Evolutionary conservation across 2,113 vertebrate species (phyloP).

Genomic region (Vidua chalybeata): DNA sequence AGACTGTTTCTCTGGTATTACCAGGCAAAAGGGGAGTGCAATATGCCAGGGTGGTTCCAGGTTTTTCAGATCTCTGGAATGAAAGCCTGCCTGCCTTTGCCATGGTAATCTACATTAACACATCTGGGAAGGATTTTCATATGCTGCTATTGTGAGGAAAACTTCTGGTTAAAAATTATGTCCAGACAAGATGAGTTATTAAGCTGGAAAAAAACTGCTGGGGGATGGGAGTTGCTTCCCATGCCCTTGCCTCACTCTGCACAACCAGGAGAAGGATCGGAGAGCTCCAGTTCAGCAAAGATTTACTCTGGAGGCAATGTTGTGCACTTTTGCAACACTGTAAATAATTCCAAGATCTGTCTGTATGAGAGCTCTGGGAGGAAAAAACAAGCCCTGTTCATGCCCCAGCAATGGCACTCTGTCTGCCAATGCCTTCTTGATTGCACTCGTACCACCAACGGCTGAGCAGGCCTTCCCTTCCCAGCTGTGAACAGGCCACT

Average conservation of each 20-base stretch:
- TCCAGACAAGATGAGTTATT: neutral
- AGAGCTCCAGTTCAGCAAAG: neutral
- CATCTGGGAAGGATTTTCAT: neutral
- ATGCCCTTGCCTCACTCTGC: neutral
- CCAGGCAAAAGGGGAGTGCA: neutral
- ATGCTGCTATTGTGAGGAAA: neutral
- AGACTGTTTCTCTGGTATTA: neutral
- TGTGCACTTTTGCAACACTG: neutral
- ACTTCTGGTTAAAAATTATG: neutral
- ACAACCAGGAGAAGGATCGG: neutral
- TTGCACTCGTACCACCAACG: accelerated
- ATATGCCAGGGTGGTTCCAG: neutral
- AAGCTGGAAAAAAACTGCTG: neutral
- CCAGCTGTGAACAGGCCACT: neutral
- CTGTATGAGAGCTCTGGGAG: neutral
- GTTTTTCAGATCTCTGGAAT: neutral
- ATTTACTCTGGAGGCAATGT: neutral
- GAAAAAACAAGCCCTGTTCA: neutral
- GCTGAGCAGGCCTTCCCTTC: neutral
- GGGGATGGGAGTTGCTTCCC: neutral
- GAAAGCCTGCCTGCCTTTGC: neutral
- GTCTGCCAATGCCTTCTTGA: neutral
- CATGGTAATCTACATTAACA: neutral
- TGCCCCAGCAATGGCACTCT: neutral
- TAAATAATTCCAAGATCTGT: neutral